Base-by-base conservation (phyloP, 2,888 invertebrate genomes). In the Cantharis rustica region DNA sequence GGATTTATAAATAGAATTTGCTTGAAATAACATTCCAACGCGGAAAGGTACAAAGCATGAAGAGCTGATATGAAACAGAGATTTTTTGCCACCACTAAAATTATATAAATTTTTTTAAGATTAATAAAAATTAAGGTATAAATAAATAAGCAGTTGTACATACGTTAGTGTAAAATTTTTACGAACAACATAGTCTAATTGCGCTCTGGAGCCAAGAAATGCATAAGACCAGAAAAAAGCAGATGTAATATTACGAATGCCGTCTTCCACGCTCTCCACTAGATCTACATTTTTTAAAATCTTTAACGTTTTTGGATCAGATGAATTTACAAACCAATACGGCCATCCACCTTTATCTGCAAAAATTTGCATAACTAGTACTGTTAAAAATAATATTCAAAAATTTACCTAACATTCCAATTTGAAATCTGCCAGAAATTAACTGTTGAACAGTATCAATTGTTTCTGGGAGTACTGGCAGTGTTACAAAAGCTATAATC, bases 401-500 rank as follows among this genome's bases (percentile, higher is more conserved):
- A 70, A 13, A 20, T 68, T 66, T 89, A 94, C 94, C 93, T 80
- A 95, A 88, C 20, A 94, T 94, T 47, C 94, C 94, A 74, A 95
- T 90, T 82, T 92, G 90, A 86, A 92, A 95, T 84, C 93, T 92
- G 69, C 93, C 91, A 3, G 90, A 88, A 9, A 94, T 82, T 7
- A 95, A 86, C 84, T 95, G 93, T 66, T 90, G 83, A 3, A 93
- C 91, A 0, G 92, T 91, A 83, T 95, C 95, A 5, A 95, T 90
- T 0, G 94, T 94, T 79, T 91, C 91, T 0, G 95, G 95, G 87
- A 92, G 95, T 0, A 93, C 90, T 0, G 95, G 95, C 69, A 95
- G 86, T 0, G 95, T 95, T 10, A 95, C 95, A 86, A 95, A 95
- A 0, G 95, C 95, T 84, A 95, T 95, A 23, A 95, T 95, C 0